Base-by-base conservation (phyloP, 2,888 invertebrate species). In the Oscheius sp. region DNA sequence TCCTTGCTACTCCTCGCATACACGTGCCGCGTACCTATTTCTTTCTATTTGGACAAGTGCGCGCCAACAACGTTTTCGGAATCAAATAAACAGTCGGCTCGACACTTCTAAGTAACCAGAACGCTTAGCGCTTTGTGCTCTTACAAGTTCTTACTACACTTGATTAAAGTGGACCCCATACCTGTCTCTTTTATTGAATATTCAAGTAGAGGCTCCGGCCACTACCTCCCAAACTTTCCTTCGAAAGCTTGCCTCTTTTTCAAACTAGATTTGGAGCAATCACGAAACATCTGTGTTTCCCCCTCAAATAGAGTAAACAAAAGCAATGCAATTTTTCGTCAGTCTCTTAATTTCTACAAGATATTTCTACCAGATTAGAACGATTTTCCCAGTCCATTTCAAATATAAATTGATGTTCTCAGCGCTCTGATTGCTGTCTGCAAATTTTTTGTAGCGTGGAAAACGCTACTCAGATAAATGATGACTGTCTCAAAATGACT, bases 81-180 rank as follows among this genome's bases (percentile, higher is more conserved):
- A 63, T 63, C 63, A 63, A 63, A 63, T 63, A 63, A 63, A 63
- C 63, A 63, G 63, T 63, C 63, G 63, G 63, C 63, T 63, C 63
- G 63, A 63, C 63, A 63, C 63, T 63, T 63, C 63, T 48, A 48
- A 63, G 63, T 63, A 63, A 63, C 63, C 63, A 63, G 63, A 47
- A 60, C 60, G 35, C 60, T 33, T 33, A n/a, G 35, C 60, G 60
- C 60, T 42, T 42, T 42, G 37, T 58, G 58, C 58, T 58, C 58
- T 58, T 58, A 58, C 37, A 60, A 33, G 35, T 48, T 63, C 42
- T 42, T 7, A 42, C 7, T n/a, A 29, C 50, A 48, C 21, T 47
- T 63, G 47, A 63, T 63, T 63, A 63, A 50, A 63, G 37, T 60
- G 47, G 65, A n/a, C 32, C 10, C 9, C 4, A 7, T 42, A 42